Evolutionary conservation across 2,797 vertebrate species (phyloP).

Genomic region (Cyclura pinguis): DNA sequence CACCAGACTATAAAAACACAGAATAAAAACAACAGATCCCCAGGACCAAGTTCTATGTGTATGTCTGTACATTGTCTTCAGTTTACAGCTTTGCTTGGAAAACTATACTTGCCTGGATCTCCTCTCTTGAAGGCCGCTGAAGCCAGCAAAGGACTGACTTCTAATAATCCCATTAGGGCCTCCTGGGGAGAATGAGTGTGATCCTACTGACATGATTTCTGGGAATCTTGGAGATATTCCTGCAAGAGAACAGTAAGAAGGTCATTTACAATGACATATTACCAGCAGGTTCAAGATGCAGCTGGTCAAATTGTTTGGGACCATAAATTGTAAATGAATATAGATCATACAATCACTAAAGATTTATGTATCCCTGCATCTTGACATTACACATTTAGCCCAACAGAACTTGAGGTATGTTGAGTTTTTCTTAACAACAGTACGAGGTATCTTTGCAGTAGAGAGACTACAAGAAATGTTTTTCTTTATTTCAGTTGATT

Average conservation of each 20-base stretch:
- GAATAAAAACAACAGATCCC: constrained; percentile 25
- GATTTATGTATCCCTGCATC: neutral
- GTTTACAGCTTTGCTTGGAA: neutral
- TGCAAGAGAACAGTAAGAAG: constrained; percentile 74
- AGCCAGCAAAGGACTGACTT: constrained; percentile 98
- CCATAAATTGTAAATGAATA: neutral
- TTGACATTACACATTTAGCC: neutral
- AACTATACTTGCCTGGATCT: constrained; percentile 87
- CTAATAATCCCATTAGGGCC: constrained; percentile 98
- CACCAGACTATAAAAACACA: no score
- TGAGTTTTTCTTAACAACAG: neutral
- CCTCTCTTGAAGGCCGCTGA: constrained; percentile 95
- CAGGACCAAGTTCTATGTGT: neutral
- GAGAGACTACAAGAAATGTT: neutral
- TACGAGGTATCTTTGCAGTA: neutral
- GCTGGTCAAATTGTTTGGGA: neutral
- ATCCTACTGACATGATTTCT: constrained; percentile 95
- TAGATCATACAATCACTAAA: neutral
- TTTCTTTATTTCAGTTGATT: neutral
- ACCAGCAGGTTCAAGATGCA: neutral
- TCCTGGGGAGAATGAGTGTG: constrained; percentile 91
- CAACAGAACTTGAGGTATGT: neutral
- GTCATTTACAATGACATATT: accelerated
- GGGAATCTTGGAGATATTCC: constrained; percentile 91
- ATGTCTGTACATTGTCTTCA: neutral